Evolutionary conservation across 2,797 vertebrate genomes (phyloP), one percentile per base, ranked within the genome.

Genomic region (Gymnocypris eckloni): DNA sequence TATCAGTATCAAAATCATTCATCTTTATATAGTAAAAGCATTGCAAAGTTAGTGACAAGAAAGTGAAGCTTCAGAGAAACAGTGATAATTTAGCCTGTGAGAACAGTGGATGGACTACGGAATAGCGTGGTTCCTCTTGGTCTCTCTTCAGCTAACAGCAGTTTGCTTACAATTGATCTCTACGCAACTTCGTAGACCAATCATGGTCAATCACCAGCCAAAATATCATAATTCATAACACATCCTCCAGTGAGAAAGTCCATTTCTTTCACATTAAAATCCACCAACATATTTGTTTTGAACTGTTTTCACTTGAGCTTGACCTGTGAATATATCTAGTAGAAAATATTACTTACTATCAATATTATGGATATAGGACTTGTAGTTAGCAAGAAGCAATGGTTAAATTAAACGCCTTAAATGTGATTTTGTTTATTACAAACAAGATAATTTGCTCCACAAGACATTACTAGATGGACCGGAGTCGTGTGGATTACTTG

Each of bases 31-130:
- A 16, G 64, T 16, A 66, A 66, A 66, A 66, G 13, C 28, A 67
- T n/a, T 61, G 13, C 11, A 61, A 13, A 75, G 56, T 37, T 76
- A 25, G 52, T 18, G 72, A 73, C 12, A 66, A 33, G 39, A 6
- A 81, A 54, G 61, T 25, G 12, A 79, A n/a, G 18, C 18, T 43
- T 52, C 15, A 50, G 64, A 22, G 41, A 71, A 70, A 48, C 39
- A 77, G 20, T 66, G 56, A 52, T 83, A 5, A 61, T 79, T 33
- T 72, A 43, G 64, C 75, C 64, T 45, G 64, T 73, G 71, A 83
- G 28, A 79, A 69, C 9, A 50, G 43, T 71, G 20, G 20, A 54
- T 71, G n/a, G n/a, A 18, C 22, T 82, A 67, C 48, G 66, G 3
- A 11, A 78, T 79, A 64, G 83, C 33, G 28, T 79, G 41, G 39